A percentile compares a stretch with the other conserved stretches of the same genome.
phyloP scores from a whole-genome alignment of 2,888 invertebrate species.

The Himalopsyche tibetana region DNA sequence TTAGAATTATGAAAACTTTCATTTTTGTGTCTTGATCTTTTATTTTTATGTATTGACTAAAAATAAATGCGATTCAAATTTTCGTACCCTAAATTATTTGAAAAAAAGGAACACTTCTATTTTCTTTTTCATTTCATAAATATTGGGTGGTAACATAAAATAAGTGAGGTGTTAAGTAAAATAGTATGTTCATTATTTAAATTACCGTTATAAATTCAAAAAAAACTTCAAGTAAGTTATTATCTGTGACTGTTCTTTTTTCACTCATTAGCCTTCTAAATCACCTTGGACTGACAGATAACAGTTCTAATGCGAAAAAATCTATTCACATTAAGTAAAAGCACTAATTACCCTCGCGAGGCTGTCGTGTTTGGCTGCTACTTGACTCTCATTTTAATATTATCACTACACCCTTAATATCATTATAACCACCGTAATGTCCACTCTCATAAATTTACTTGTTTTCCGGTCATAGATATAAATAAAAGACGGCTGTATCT shows the following conservation, averaged over 20 bases:
- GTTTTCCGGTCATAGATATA: background rate
- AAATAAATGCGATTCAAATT: no score
- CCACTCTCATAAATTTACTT: background rate
- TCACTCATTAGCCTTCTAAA: slow-evolving; percentile 38
- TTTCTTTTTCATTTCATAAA: background rate
- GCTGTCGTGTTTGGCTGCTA: slow-evolving; percentile 22
- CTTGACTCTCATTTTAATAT: slow-evolving; percentile 19
- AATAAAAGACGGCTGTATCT: background rate
- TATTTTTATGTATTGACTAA: no score
- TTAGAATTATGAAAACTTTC: no score
- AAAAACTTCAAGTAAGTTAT: background rate
- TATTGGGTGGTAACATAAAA: background rate
- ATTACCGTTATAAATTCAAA: slow-evolving; percentile 32
- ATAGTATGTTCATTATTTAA: slow-evolving; percentile 37
- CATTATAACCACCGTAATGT: slow-evolving; percentile 1
- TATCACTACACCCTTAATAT: background rate
- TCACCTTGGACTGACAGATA: slow-evolving; percentile 28
- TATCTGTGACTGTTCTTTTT: slow-evolving; percentile 41
- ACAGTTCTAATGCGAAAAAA: slow-evolving; percentile 36
- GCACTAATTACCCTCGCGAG: slow-evolving; percentile 13
- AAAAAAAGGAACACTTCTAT: background rate
- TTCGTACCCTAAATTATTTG: no score
- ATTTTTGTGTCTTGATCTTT: no score
- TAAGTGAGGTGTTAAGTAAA: background rate
- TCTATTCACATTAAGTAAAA: slow-evolving; percentile 24